Base-by-base conservation (phyloP, 2,888 invertebrate genomes). In the Yponomeuta cagnagella region DNA sequence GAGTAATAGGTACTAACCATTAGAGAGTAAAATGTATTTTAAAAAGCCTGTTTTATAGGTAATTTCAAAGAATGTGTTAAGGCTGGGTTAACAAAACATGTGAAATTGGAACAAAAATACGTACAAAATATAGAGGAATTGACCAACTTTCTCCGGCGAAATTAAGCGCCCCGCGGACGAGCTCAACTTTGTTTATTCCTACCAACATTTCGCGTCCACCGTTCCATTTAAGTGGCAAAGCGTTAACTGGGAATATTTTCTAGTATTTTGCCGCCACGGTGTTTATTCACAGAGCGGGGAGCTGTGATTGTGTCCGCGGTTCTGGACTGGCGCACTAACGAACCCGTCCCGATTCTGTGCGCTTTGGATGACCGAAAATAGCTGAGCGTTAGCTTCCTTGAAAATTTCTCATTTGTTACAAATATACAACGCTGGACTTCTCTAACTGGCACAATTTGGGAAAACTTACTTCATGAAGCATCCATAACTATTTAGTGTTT, bases 291-390 rank as follows among this genome's bases (percentile, higher is more conserved):
- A 15, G 52, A 15, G 52, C 31, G 30, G 65, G 31, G 33, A 65
- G 65, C 65, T 12, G 65, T 65, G 65, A 65, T 65, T 65, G 33
- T 12, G 65, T 33, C 31, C 65, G 31, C 65, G 65, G 65, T 65
- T 65, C 30, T 33, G 30, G 65, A 33, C 65, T 31, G 33, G 65
- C 12, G 30, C 65, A 33, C 65, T 65, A 65, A 65, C 65, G 65
- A 65, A 65, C 31, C 65, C 52, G 15, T 10, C 52, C 52, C 52
- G 52, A 58, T 58, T 58, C 52, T 58, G 52, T 58, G 52, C 52
- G 2, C 52, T 58, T 15, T 15, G 52, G 52, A 43, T 43, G 52
- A 15, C 52, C 12, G 15, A 58, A 58, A 58, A 15, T 12, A 12
- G 15, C 0, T 15, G 5, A 58, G 52, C 52, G 9, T 8, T 58